Percentiles rank a stretch among this genome's conserved stretches.
Conservation (phyloP, 2,797 vertebrate genomes). For the Lithobates sylvaticus region DNA sequence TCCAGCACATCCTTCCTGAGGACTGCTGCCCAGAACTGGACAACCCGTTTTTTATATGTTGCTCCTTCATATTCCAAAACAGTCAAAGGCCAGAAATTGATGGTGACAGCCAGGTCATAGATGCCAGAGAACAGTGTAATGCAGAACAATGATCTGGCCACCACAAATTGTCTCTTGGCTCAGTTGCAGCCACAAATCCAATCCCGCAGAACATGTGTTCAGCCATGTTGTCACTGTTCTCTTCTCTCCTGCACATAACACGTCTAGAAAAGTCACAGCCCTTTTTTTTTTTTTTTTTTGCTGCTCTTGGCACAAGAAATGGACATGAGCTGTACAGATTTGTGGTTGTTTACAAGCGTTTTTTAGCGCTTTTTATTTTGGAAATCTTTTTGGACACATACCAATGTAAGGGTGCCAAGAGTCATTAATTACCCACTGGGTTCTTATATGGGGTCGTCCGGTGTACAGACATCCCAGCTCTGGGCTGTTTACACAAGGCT, state of each 20-base stretch:
- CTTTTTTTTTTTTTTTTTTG: too few species aligned
- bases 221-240: not conserved
- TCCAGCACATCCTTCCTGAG: too few species aligned
- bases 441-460: slow-evolving; percentile 11
- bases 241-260: not conserved
- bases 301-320: slow-evolving; percentile 65
- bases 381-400: slow-evolving; percentile 58
- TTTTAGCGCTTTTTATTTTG: slow-evolving; percentile 63
- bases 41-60: too few species aligned
- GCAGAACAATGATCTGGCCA: too few species aligned
- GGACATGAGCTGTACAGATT: slow-evolving; percentile 39
- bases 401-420: slow-evolving; percentile 56
- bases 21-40: too few species aligned
- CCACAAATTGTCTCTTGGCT: too few species aligned
- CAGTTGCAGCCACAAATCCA: too few species aligned
- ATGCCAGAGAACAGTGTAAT: too few species aligned
- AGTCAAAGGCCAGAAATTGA: too few species aligned
- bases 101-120: too few species aligned
- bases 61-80: too few species aligned
- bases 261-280: slow-evolving; percentile 24
- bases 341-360: slow-evolving; percentile 68
- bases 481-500: slow-evolving; percentile 15
- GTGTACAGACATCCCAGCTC: slow-evolving; percentile 9
- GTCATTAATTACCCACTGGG: slow-evolving; percentile 8
- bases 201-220: not conserved